A percentile compares a stretch with the other conserved stretches of the same genome.
Conservation (phyloP, 2,888 invertebrate genomes). For the Drosophila hawaiiensis region DNA sequence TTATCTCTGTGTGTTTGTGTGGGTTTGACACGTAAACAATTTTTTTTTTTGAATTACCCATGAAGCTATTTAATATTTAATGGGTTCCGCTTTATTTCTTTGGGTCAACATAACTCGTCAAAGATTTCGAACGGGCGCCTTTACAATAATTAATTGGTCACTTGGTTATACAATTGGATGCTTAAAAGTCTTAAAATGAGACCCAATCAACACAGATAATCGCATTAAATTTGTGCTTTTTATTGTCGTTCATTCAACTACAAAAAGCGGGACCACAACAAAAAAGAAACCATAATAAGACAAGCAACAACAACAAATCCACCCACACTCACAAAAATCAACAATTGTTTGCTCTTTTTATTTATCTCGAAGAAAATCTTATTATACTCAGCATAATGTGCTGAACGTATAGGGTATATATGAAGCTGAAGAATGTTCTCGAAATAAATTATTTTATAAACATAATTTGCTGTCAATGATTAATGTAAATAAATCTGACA, state of each 20-base stretch:
- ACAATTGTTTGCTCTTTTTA: conserved; percentile 25
- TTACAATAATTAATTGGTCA: conserved; percentile 12
- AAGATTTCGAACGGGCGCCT: conserved; percentile 5
- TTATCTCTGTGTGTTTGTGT: conserved; percentile 5
- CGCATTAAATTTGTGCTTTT: conserved; percentile 37
- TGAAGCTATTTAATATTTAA: conserved; percentile 16
- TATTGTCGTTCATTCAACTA: conserved; percentile 39
- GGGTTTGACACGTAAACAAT: conserved; percentile 40
- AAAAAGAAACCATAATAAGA: conserved; percentile 21
- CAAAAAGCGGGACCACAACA: conserved; percentile 14
- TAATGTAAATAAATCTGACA: neutral
- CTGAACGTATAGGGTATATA: neutral
- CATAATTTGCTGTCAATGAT: neutral
- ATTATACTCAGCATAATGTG: neutral
- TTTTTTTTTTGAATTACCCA: conserved; percentile 17
- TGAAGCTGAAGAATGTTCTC: neutral
- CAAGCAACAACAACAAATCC: conserved; percentile 8
- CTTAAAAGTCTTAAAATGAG: conserved; percentile 8
- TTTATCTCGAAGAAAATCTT: neutral
- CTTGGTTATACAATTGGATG: conserved; percentile 21
- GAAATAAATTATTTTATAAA: neutral
- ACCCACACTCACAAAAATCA: conserved; percentile 27
- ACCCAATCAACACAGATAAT: conserved; percentile 37
- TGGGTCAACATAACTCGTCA: conserved; percentile 5
- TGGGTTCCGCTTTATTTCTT: conserved; percentile 2